These are phyloP conservation scores for Caerostris extrusa DNA, from an alignment of 1,140 invertebrate species.

Conservation along the genomic window DNA sequence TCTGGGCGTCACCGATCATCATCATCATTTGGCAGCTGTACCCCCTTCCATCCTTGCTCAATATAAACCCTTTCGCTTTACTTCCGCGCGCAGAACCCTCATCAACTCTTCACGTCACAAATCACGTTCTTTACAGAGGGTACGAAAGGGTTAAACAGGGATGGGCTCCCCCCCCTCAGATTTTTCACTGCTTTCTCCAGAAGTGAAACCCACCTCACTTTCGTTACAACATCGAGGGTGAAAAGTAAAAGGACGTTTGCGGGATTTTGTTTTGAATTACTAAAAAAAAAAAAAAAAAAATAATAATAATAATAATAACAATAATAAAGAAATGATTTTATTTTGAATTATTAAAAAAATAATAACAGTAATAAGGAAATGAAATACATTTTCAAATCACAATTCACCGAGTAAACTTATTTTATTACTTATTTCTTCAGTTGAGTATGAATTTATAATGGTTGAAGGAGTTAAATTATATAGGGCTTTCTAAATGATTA, in stretches of 20 bases:
- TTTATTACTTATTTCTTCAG: too few relatives aligned
- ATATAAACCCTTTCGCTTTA: conserved; percentile 73
- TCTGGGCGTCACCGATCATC: conserved; percentile 71
- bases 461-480: too few relatives aligned
- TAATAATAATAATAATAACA: too few relatives aligned
- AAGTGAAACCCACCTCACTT: background rate
- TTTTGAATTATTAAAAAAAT: too few relatives aligned
- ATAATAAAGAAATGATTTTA: too few relatives aligned
- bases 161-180: conserved; percentile 70
- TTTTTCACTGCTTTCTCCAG: conserved; percentile 76
- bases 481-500: too few relatives aligned
- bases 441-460: too few relatives aligned
- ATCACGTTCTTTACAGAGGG: conserved; percentile 72
- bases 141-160: conserved; percentile 68
- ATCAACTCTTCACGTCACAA: conserved; percentile 77
- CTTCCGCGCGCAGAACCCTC: conserved; percentile 72
- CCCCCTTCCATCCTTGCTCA: background rate
- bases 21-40: conserved; percentile 54
- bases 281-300: too few relatives aligned
- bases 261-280: too few relatives aligned
- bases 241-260: background rate
- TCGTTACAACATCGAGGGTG: background rate
- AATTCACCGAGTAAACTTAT: too few relatives aligned
- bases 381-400: too few relatives aligned
- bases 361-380: too few relatives aligned